These are phyloP conservation scores for Neelides sp. DNA, from an alignment of 1,140 invertebrate genomes.

Conservation along the genomic window DNA sequence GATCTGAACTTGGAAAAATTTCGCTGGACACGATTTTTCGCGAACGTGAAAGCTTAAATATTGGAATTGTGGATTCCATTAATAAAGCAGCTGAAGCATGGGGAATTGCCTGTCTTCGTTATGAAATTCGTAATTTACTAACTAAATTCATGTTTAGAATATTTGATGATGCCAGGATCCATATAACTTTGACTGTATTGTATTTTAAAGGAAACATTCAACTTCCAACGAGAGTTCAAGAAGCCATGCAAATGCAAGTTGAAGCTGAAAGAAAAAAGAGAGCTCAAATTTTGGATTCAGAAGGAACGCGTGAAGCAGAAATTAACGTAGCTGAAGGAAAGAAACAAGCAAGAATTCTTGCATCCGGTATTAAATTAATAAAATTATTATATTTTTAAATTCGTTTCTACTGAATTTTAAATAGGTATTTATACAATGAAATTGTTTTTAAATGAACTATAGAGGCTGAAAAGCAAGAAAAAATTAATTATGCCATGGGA, in stretches of 20 bases:
- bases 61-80: constrained; percentile 90
- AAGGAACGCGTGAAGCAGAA: constrained; percentile 83
- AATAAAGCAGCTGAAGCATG: constrained; percentile 96
- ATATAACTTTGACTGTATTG: too few species aligned
- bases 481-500: constrained; percentile 74
- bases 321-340: constrained; percentile 97
- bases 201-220: constrained; percentile 74
- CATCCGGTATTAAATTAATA: constrained; percentile 53
- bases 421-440: too few species aligned
- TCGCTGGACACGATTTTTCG: constrained; percentile 92
- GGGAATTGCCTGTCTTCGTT: constrained; percentile 93
- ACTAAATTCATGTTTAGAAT: not conserved
- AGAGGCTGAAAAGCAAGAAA: constrained; percentile 74
- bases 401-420: too few species aligned
- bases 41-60: constrained; percentile 87
- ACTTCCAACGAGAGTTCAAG: constrained; percentile 81
- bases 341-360: constrained; percentile 75
- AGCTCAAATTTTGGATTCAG: constrained; percentile 91
- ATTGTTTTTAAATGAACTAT: constrained; percentile 30
- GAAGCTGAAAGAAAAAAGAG: constrained; percentile 94
- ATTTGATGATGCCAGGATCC: too few species aligned
- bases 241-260: constrained; percentile 99
- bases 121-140: constrained; percentile 81
- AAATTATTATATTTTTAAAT: too few species aligned
- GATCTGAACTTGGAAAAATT: constrained; percentile 96